Evolutionary conservation across 2,888 invertebrate genomes (phyloP), one percentile per base, ranked within the genome.

Genomic region (Blera fallax): DNA sequence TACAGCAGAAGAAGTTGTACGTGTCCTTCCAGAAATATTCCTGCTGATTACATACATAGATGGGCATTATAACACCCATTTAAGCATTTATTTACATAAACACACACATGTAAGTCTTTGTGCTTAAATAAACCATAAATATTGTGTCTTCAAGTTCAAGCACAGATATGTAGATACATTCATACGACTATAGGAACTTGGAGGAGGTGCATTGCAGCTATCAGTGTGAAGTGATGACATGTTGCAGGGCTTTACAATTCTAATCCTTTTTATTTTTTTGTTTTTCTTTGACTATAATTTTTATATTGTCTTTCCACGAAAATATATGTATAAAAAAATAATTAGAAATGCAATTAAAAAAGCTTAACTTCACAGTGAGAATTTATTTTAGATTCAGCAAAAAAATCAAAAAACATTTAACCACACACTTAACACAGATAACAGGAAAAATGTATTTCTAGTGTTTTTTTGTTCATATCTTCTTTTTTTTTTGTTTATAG

Each of bases 1-100:
- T 87, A 89, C 88, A 87, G 90, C 89, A 88, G 88, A 88, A 88
- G 88, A 87, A 87, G 88, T 87, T 84, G 77, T 56, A 62, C 73
- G 78, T 65, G 81, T 87, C 76, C 87, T 81, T 81, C 87, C 87
- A 24, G 88, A 48, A 73, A 88, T 65, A 70, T 79, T 87, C 48
- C 87, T 88, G 84, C 87, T 88, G 77, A 89, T 87, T 67, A 88
- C 87, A 81, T 67, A 88, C 87, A 81, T 81, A 77, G 48, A 88
- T 79, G 43, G 88, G 88, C 88, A 88, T 88, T 72, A 52, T 74
- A 48, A 52, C 21, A 37, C 74, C 76, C 58, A 67, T 54, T 50
- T 21, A 76, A 62, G 32, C 60, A 32, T 54, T 18, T 24, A 60
- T 29, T 45, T 64, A 76, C 37, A 29, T 48, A 29, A 40, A 54